These are phyloP conservation scores for Alectoris magna DNA, from an alignment of 2,797 vertebrate genomes.

Conservation along the genomic window DNA sequence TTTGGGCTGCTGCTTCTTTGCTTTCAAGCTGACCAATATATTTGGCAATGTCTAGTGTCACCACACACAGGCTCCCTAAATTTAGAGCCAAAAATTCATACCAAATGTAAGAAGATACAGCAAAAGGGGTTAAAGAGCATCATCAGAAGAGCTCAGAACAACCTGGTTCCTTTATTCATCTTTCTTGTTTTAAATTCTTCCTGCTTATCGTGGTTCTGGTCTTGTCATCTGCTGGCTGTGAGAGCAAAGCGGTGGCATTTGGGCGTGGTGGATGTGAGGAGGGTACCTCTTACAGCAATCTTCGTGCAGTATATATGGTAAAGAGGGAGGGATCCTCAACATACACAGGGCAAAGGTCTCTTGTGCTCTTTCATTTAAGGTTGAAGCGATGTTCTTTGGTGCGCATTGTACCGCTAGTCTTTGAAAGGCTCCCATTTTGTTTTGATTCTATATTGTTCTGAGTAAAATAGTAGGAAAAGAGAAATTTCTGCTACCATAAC, in stretches of 20 bases:
- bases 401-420: constrained; percentile 2
- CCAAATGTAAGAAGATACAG: not conserved
- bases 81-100: not conserved
- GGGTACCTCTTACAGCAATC: not conserved
- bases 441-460: constrained; percentile 64
- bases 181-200: constrained; percentile 4
- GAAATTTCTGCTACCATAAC: constrained; percentile 51
- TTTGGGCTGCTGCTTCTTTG: not conserved
- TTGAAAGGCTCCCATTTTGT: constrained; percentile 44
- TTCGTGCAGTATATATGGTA: not conserved
- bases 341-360: not conserved
- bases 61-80: not conserved
- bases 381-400: not conserved
- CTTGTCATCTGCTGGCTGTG: not conserved
- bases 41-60: not conserved
- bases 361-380: not conserved
- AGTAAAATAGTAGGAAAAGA: constrained; percentile 74
- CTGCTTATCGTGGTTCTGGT: not conserved
- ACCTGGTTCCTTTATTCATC: not conserved
- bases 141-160: not conserved
- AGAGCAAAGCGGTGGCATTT: not conserved
- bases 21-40: not conserved
- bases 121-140: not conserved
- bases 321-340: constrained; percentile 1
- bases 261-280: not conserved